Conservation (phyloP, 2,113 vertebrate genomes). For the Pluvialis apricaria region DNA sequence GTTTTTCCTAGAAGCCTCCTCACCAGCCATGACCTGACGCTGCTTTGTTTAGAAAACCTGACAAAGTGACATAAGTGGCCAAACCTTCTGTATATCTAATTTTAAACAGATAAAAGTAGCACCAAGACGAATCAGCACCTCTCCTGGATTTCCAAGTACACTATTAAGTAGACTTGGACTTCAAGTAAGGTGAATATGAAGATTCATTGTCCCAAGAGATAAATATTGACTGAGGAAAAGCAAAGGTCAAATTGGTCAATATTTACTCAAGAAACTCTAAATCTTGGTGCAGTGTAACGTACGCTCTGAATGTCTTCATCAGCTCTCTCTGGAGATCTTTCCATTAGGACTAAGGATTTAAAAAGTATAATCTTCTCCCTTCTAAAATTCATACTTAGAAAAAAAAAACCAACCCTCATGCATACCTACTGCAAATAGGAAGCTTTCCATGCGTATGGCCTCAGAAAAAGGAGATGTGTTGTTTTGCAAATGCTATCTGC, state of each 20-base stretch:
- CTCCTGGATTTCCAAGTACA: neutral
- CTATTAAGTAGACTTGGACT: neutral
- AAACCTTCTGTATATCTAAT: neutral
- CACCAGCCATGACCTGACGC: neutral
- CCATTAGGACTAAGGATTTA: neutral
- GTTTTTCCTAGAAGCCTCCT: neutral
- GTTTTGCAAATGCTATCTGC: neutral
- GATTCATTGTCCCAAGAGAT: conserved; percentile 35
- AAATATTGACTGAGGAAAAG: conserved; percentile 55
- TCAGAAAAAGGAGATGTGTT: neutral
- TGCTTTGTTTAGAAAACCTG: neutral
- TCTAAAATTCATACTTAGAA: neutral
- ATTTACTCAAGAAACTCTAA: conserved; percentile 50
- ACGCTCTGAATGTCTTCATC: neutral
- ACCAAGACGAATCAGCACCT: neutral
- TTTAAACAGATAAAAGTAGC: conserved; percentile 4
- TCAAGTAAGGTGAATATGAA: conserved; percentile 15
- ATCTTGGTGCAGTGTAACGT: neutral
- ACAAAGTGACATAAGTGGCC: neutral
- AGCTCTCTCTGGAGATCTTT: neutral
- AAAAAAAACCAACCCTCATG: neutral
- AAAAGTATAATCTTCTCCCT: neutral
- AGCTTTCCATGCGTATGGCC: neutral
- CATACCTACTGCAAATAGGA: neutral
- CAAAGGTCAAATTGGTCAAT: conserved; percentile 55